Evolutionary conservation across 2,888 invertebrate genomes (phyloP).

Genomic region (Andrena bicolor): DNA sequence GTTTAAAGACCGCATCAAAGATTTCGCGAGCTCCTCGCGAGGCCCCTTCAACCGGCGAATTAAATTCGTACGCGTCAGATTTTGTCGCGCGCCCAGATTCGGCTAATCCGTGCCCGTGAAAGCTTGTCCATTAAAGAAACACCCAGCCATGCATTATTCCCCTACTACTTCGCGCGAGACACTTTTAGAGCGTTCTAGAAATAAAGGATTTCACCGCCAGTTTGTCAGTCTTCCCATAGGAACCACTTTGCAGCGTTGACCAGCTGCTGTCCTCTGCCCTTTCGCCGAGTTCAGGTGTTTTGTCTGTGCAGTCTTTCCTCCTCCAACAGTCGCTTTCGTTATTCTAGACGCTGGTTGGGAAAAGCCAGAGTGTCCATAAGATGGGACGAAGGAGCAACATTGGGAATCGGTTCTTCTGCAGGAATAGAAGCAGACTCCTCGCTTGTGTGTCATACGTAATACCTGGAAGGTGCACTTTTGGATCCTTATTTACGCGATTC

Average conservation of each 20-base stretch:
- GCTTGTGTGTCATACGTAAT: neutral
- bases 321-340: neutral
- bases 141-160: too few relatives aligned
- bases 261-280: neutral
- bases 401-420: slow-evolving; percentile 10
- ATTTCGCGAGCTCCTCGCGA: slow-evolving; percentile 30
- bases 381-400: neutral
- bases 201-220: neutral
- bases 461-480: slow-evolving; percentile 12
- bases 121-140: slow-evolving; percentile 6
- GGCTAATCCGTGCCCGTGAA: neutral
- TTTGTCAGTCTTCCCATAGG: neutral
- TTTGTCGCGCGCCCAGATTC: neutral
- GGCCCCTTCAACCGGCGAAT: neutral
- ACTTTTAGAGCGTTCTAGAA: too few relatives aligned
- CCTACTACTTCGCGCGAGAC: too few relatives aligned
- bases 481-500: slow-evolving; percentile 68
- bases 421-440: slow-evolving; percentile 30
- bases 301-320: neutral
- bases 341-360: neutral
- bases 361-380: neutral
- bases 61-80: slow-evolving; percentile 4
- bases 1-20: slow-evolving; percentile 27
- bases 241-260: neutral
- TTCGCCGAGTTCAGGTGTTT: neutral